phyloP scores from a whole-genome alignment of 2,888 invertebrate species.

The Drosophila leonis region DNA sequence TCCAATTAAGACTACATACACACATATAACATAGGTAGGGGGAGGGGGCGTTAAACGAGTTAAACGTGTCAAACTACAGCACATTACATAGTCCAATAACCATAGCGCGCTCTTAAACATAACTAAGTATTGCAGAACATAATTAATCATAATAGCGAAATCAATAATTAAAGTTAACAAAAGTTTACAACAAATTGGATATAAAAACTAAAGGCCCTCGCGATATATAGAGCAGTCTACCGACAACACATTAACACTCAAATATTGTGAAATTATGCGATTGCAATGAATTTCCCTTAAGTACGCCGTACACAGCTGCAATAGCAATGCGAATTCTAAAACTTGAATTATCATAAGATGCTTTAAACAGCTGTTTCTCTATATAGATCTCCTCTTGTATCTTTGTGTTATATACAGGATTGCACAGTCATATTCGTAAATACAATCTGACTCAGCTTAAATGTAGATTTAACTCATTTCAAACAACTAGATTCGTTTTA shows the following conservation, averaged over 20 bases:
- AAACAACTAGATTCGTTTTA: neutral
- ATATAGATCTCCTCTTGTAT: neutral
- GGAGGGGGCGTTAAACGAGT: slow-evolving; percentile 2
- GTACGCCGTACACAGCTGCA: neutral
- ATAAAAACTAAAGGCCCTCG: slow-evolving; percentile 48
- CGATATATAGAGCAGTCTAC: slow-evolving; percentile 15
- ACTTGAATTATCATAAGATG: neutral
- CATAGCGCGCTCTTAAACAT: slow-evolving; percentile 65
- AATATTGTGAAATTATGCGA: neutral
- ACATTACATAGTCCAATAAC: slow-evolving; percentile 66
- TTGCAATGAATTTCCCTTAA: slow-evolving; percentile 5
- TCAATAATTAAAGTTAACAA: slow-evolving; percentile 56
- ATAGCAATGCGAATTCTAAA: neutral
- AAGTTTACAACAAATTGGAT: slow-evolving; percentile 60
- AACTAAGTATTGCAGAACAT: slow-evolving; percentile 50
- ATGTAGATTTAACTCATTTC: neutral
- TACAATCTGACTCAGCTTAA: neutral
- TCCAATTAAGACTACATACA: slow-evolving; percentile 41
- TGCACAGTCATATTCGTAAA: neutral
- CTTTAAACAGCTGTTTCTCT: neutral
- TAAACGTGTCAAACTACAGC: slow-evolving; percentile 36
- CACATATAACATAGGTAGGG: slow-evolving; percentile 44
- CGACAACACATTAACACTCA: neutral
- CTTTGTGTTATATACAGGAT: neutral
- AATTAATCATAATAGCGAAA: slow-evolving; percentile 62